Evolutionary conservation across 2,888 invertebrate genomes (phyloP).

Genomic region (Plagodis dolabraria): DNA sequence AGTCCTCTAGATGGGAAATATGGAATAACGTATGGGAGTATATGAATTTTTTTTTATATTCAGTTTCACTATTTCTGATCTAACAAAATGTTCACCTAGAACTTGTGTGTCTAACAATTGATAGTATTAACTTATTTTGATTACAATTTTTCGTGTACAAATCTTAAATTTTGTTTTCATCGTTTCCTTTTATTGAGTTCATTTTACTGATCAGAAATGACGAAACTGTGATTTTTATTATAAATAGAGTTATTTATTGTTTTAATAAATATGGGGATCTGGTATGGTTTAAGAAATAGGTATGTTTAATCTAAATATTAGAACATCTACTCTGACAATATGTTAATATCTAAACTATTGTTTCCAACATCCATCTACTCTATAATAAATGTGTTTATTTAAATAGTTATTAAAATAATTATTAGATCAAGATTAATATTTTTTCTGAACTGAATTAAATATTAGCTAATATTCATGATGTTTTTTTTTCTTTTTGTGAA

Average conservation of each 20-base stretch:
- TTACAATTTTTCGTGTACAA: too few relatives aligned
- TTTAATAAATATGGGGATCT: constrained; percentile 27
- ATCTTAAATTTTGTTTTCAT: not conserved
- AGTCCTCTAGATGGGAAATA: constrained; percentile 31
- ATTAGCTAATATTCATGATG: too few relatives aligned
- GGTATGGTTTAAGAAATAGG: constrained; percentile 37
- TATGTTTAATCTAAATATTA: constrained; percentile 49
- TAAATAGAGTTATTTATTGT: constrained; percentile 5
- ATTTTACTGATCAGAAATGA: constrained; percentile 1
- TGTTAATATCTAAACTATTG: constrained; percentile 57
- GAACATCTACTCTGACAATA: constrained; percentile 67
- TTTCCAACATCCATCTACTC: constrained; percentile 73
- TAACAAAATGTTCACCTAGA: not conserved
- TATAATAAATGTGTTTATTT: constrained; percentile 29
- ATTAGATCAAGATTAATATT: too few relatives aligned
- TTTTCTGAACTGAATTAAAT: too few relatives aligned
- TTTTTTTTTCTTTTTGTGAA: too few relatives aligned
- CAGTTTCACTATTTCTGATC: constrained; percentile 14
- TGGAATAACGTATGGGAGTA: constrained; percentile 38
- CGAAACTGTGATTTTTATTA: constrained; percentile 11
- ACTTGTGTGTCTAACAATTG: too few relatives aligned
- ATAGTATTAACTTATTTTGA: too few relatives aligned
- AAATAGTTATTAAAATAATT: too few relatives aligned
- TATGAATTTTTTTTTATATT: constrained; percentile 26
- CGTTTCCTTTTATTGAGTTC: too few relatives aligned